These are phyloP conservation scores for Drosophila auraria DNA, from an alignment of 1,140 invertebrate species.

Conservation along the genomic window DNA sequence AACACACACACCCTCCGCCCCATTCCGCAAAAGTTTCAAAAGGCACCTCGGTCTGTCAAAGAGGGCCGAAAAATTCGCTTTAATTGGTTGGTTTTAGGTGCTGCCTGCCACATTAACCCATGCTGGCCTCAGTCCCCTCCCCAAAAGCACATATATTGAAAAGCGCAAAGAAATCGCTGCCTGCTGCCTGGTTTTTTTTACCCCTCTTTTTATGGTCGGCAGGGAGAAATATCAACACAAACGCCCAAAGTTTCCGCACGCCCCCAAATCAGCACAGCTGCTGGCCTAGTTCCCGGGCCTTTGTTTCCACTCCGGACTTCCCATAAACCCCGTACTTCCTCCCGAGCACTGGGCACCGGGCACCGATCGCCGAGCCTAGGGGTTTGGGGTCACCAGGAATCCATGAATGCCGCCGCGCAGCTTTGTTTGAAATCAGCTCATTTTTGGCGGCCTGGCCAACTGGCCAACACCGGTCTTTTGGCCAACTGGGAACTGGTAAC, in stretches of 20 bases:
- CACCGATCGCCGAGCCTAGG: conserved; percentile 9
- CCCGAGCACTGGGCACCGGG: conserved; percentile 3
- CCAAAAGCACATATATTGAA: conserved; percentile 55
- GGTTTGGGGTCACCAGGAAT: conserved; percentile 61
- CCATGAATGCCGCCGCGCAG: conserved; percentile 67
- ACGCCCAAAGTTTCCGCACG: conserved; percentile 58
- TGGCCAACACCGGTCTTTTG: conserved; percentile 34
- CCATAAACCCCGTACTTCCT: conserved; percentile 11
- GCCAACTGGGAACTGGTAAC: conserved; percentile 54
- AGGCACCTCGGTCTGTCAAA: conserved; percentile 17
- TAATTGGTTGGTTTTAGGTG: conserved; percentile 75
- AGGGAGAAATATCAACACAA: conserved; percentile 55
- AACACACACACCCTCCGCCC: conserved; percentile 9
- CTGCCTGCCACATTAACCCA: conserved; percentile 53
- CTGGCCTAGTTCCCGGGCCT: conserved; percentile 74
- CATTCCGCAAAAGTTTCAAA: conserved; percentile 27
- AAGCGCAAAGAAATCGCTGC: conserved; percentile 73
- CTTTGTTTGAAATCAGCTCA: conserved; percentile 79
- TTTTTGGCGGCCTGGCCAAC: conserved; percentile 61
- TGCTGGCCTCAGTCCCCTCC: background rate
- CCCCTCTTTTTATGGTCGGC: conserved; percentile 6
- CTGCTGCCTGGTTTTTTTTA: conserved; percentile 7
- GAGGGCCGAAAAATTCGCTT: conserved; percentile 52
- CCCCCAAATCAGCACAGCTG: conserved; percentile 68
- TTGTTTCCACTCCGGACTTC: conserved; percentile 70